Evolutionary conservation across 2,888 invertebrate species (phyloP).

Genomic region (Adelognathus sp.): DNA sequence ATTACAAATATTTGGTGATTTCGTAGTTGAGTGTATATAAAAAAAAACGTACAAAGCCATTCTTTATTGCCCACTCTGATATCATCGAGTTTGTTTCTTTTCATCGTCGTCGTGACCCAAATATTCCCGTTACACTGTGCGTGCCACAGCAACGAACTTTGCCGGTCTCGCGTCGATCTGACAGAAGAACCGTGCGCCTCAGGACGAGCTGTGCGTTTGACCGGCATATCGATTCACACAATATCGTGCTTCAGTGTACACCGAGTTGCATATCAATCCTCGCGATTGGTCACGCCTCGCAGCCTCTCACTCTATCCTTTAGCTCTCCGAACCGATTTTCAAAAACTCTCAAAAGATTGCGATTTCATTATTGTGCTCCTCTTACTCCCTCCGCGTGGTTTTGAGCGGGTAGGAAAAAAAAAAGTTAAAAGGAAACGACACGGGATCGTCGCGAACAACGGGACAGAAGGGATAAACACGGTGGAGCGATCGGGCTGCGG

Average conservation of each 20-base stretch:
- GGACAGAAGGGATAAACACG: slow-evolving; percentile 28
- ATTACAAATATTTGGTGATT: neutral
- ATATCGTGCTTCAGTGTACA: neutral
- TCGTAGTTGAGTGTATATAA: slow-evolving; percentile 9
- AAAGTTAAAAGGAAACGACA: neutral
- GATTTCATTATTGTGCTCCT: slow-evolving; percentile 67
- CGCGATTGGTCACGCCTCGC: slow-evolving; percentile 66
- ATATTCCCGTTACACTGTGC: slow-evolving; percentile 46
- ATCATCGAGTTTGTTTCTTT: slow-evolving; percentile 43
- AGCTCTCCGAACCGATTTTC: slow-evolving; percentile 46
- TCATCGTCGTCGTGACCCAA: slow-evolving; percentile 48
- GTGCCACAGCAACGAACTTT: slow-evolving; percentile 1
- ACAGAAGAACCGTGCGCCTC: slow-evolving; percentile 20
- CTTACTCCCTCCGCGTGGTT: too few species aligned
- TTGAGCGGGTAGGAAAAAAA: neutral
- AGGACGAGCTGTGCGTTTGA: neutral
- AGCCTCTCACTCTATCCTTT: slow-evolving; percentile 54
- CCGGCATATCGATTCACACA: slow-evolving; percentile 10
- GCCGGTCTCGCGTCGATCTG: slow-evolving; percentile 31
- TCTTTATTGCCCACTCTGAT: slow-evolving; percentile 28
- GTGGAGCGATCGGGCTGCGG: slow-evolving; percentile 22
- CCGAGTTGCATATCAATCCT: slow-evolving; percentile 62
- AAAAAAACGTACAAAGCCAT: slow-evolving; percentile 25
- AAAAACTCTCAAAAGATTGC: slow-evolving; percentile 55
- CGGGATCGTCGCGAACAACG: neutral